Evolutionary conservation across 37 sponge, comb jelly and placozoan genomes (phyloP), one percentile per base, ranked within the genome.

Genomic region (Theonella swinhoei): DNA sequence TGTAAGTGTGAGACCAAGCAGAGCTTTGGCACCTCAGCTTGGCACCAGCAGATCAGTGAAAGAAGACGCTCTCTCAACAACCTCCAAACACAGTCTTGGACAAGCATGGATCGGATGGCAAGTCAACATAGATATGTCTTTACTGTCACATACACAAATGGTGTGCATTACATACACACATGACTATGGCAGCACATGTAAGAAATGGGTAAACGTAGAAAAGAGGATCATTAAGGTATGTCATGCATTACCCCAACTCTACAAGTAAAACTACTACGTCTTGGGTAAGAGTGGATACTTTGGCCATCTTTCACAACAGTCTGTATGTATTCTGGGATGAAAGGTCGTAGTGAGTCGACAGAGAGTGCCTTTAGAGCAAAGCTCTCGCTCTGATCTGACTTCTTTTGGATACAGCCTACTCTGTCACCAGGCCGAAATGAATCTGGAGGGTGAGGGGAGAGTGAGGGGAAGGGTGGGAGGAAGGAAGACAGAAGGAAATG

Each of bases 331-430:
- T 94, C 93, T 24, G 99, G 99, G 11, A 93, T 96, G 72, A 83
- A 95, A 0, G 83, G 89, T 64, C 70, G 77, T 19, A 97, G 76
- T 75, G 95, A 96, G 32, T 62, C 54, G 91, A 93, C 92, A 14
- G 54, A 47, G 42, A 97, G 72, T 0, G 36, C 37, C 33, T 76
- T 39, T 36, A 97, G 79, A 5, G 96, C 91, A 23, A 64, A 77
- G 61, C 75, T 31, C 73, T 99, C 99, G 26, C 73, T 81, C 14
- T 72, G 34, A 8, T 83, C 81, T 2, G 86, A 85, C 54, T 94
- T 94, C 92, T 99, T 99, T 85, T 96, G 76, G 32, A 99, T 95
- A 20, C 95, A 96, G 1, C 99, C 99, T 22, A 72, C 78, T 3
- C 83, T 79, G 37, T 75, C 92, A 66, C 99, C 98, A 38, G 97